A percentile compares a stretch with the other conserved stretches of the same genome.
These are phyloP conservation scores for Drosophila ficusphila DNA, from an alignment of 1,140 invertebrate genomes.

Conservation along the genomic window DNA sequence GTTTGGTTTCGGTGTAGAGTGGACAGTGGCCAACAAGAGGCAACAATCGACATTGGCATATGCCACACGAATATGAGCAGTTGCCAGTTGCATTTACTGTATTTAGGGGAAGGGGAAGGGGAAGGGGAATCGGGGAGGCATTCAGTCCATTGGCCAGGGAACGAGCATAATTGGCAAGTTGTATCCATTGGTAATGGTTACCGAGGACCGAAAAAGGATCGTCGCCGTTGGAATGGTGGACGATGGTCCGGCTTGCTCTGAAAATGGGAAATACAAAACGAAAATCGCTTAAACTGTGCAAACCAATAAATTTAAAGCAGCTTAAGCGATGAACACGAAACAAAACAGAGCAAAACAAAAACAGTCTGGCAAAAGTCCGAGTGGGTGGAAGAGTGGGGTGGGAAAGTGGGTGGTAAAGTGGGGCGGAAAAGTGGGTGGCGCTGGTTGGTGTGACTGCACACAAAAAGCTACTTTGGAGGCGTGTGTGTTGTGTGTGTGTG, in stretches of 20 bases:
- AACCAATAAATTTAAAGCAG: slow-evolving; percentile 81
- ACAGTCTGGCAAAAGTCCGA: slow-evolving; percentile 10
- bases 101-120: neutral
- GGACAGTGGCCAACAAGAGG: slow-evolving; percentile 18
- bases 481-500: neutral
- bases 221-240: neutral
- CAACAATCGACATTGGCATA: slow-evolving; percentile 32
- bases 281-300: slow-evolving; percentile 78
- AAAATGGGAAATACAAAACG: slow-evolving; percentile 66
- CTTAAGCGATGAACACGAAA: slow-evolving; percentile 60
- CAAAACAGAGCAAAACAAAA: slow-evolving; percentile 30
- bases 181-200: slow-evolving; percentile 65
- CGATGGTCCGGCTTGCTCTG: too few relatives aligned
- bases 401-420: too few relatives aligned
- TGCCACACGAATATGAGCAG: slow-evolving; percentile 51
- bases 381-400: too few relatives aligned
- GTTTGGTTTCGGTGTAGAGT: slow-evolving; percentile 11
- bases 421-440: neutral
- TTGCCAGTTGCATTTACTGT: slow-evolving; percentile 14
- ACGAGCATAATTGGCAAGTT: slow-evolving; percentile 78
- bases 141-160: slow-evolving; percentile 71
- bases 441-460: neutral
- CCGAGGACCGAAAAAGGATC: neutral
- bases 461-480: slow-evolving; percentile 35
- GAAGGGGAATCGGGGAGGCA: neutral